phyloP scores from a whole-genome alignment of 1,140 invertebrate species.

The Ephestia elutella region DNA sequence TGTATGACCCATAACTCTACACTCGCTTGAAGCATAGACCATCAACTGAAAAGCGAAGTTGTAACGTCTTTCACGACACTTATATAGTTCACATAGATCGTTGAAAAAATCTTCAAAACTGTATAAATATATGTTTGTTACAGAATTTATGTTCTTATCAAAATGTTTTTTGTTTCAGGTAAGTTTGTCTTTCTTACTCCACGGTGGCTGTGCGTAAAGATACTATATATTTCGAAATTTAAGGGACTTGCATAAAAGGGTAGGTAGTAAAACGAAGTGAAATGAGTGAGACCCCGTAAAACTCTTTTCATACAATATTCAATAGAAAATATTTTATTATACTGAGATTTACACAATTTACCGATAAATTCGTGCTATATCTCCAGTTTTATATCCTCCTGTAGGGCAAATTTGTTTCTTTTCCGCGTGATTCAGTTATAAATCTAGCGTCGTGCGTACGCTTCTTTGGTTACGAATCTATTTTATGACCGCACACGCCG shows the following conservation, averaged over 20 bases:
- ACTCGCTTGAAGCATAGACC: no score
- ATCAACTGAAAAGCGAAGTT: no score
- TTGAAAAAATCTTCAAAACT: no score
- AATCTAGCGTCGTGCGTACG: slow-evolving; percentile 61
- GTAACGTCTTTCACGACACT: no score
- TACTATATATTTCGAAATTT: slow-evolving; percentile 30
- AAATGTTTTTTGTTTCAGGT: slow-evolving; percentile 28
- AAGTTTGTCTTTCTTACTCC: slow-evolving; percentile 9
- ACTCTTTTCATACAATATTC: slow-evolving; percentile 67
- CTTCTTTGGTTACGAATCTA: slow-evolving; percentile 70
- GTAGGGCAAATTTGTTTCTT: slow-evolving; percentile 67
- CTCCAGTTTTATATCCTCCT: slow-evolving; percentile 63
- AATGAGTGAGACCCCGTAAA: slow-evolving; percentile 61
- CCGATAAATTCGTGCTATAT: slow-evolving; percentile 66
- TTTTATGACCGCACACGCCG: slow-evolving; percentile 69
- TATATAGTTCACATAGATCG: no score
- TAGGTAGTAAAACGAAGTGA: slow-evolving; percentile 55
- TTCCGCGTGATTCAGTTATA: slow-evolving; percentile 69
- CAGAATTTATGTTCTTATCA: no score
- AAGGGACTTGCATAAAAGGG: slow-evolving; percentile 51
- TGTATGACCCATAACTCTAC: no score
- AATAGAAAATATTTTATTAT: slow-evolving; percentile 71
- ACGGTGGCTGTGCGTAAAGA: slow-evolving; percentile 8
- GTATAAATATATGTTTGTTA: no score
- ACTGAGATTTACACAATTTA: slow-evolving; percentile 68